phyloP scores from a whole-genome alignment of 1,140 invertebrate genomes.

The Zaprionus africanus region DNA sequence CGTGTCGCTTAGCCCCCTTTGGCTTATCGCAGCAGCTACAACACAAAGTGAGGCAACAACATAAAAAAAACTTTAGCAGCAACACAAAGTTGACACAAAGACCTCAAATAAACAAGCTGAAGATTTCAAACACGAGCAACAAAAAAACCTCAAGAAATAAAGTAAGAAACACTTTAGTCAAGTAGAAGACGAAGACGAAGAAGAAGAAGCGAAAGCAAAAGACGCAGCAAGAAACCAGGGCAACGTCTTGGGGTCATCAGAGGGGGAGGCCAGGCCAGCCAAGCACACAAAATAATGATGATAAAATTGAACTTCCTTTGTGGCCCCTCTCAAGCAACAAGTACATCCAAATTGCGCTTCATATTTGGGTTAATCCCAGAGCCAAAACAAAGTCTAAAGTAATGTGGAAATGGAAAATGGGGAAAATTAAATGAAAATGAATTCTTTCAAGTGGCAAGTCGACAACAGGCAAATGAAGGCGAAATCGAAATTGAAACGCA shows the following conservation, averaged over 20 bases:
- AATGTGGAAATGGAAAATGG: neutral
- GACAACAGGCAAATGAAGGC: slow-evolving; percentile 64
- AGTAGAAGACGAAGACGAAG: neutral
- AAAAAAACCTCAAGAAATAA: slow-evolving; percentile 42
- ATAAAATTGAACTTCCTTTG: slow-evolving; percentile 73
- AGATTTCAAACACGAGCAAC: slow-evolving; percentile 58
- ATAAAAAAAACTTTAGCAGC: slow-evolving; percentile 61
- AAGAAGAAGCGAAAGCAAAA: slow-evolving; percentile 1
- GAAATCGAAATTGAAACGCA: slow-evolving; percentile 71
- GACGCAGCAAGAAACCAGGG: slow-evolving; percentile 20
- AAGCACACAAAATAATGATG: slow-evolving; percentile 37
- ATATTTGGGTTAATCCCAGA: slow-evolving; percentile 67
- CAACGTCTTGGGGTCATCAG: slow-evolving; percentile 12
- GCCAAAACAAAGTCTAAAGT: slow-evolving; percentile 29
- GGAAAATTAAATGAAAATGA: slow-evolving; percentile 60
- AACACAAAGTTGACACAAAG: slow-evolving; percentile 71
- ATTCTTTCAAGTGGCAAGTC: slow-evolving; percentile 37
- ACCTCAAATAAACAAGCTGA: slow-evolving; percentile 76
- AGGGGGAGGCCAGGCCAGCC: slow-evolving; percentile 24
- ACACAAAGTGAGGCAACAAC: slow-evolving; percentile 63
- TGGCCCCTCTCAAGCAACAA: slow-evolving; percentile 14
- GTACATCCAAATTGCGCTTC: slow-evolving; percentile 48
- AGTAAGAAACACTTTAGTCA: slow-evolving; percentile 39
- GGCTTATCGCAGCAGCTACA: slow-evolving; percentile 60
- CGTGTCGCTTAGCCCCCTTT: slow-evolving; percentile 50